Base-by-base conservation (phyloP, 2,888 invertebrate genomes). In the Lottia gigantea region DNA sequence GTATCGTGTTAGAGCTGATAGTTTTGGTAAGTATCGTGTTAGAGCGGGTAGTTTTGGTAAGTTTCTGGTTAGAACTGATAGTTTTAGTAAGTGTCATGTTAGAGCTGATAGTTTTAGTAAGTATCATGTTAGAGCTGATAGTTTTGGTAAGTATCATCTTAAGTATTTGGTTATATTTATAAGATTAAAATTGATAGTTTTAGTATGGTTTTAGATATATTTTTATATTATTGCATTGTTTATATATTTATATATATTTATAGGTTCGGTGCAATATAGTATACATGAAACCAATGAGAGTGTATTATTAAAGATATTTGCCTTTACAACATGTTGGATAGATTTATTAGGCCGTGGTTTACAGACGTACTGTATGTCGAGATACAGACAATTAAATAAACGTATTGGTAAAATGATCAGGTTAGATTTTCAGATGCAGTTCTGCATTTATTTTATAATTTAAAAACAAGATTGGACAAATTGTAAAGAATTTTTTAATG, bases 321-420 rank as follows among this genome's bases (percentile, higher is more conserved):
- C 94, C 0, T 94, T 94, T 85, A 91, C 92, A 40, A 92, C 93
- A 0, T 91, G 92, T 70, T 83, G 94, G 26, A 88, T 94, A 4
- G 90, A 91, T 75, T 88, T 94, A 31, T 88, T 94, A 8, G 91
- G 92, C 67, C 90, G 90, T 75, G 94, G 94, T 1, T 88, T 94
- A 76, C 86, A 91, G 70, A 93, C 92, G 0, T 94, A 93, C 80
- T 82, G 76, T 66, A 91, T 92, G 67, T 91, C 92, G 8, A 88
- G 92, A 73, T 93, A 93, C 80, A 90, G 91, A 78, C 93, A 94
- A 83, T 91, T 94, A 80, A 92, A 93, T 75, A 89, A 90, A 76
- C 79, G 89, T 14, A 80, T 89, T 46, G 88, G 88, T n/a, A 80
- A 83, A 67, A 83, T 88, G 76, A 86, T 88, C 74, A 86, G 86